Conservation (phyloP, 1,140 invertebrate species). For the Aethina tumida region DNA sequence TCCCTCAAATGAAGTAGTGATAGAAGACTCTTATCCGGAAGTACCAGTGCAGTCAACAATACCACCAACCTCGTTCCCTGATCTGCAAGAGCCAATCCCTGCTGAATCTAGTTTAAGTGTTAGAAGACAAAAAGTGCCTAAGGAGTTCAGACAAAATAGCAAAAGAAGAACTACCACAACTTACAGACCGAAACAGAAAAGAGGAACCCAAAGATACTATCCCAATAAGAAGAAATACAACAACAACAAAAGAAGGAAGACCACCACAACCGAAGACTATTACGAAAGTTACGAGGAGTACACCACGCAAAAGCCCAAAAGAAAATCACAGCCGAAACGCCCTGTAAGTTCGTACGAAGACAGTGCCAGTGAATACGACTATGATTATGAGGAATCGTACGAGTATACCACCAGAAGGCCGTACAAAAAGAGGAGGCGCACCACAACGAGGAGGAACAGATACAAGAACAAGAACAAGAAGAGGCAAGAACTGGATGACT, state of each 20-base stretch:
- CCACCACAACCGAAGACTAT: constrained; percentile 9
- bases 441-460: constrained; percentile 1
- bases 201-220: constrained; percentile 5
- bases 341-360: constrained; percentile 10
- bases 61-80: too few species aligned
- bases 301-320: constrained; percentile 3
- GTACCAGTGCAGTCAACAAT: too few species aligned
- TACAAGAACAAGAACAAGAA: constrained; percentile 5
- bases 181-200: constrained; percentile 5
- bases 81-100: constrained; percentile 1
- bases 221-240: constrained; percentile 1
- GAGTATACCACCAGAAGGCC: constrained; percentile 8
- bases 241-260: background rate
- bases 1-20: constrained; percentile 3
- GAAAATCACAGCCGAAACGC: constrained; percentile 1
- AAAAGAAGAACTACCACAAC: constrained; percentile 1
- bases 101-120: constrained; percentile 2
- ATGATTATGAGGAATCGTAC: constrained; percentile 10
- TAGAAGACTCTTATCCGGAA: constrained; percentile 1
- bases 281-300: constrained; percentile 10
- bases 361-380: constrained; percentile 8
- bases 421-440: constrained; percentile 7
- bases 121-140: constrained; percentile 2
- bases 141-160: constrained; percentile 7
- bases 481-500: background rate